Conservation (phyloP, 2,888 invertebrate genomes). For the Vesta saturnalis region DNA sequence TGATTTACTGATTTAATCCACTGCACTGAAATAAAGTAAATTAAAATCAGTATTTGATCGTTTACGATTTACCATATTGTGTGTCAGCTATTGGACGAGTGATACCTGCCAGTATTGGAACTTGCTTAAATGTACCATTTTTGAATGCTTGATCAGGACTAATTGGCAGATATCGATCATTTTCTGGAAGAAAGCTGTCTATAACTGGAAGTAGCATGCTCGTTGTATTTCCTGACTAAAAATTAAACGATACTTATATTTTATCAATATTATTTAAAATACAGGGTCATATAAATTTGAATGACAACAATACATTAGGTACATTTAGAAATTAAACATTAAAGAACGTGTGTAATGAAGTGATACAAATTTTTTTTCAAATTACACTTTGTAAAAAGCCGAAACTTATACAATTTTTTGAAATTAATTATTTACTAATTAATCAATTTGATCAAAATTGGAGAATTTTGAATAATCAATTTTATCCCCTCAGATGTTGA, state of each 20-base stretch:
- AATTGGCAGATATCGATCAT: conserved; percentile 70
- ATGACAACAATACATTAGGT: no score
- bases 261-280: no score
- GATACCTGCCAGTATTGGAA: conserved; percentile 75
- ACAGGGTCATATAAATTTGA: no score
- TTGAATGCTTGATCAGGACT: conserved; percentile 66
- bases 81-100: conserved; percentile 65
- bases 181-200: conserved; percentile 69
- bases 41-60: not conserved
- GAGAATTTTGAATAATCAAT: no score
- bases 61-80: conserved; percentile 47
- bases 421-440: no score
- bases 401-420: no score
- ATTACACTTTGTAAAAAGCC: no score
- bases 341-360: no score
- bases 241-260: conserved; percentile 26
- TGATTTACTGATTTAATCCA: conserved; percentile 70
- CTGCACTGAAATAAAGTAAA: conserved; percentile 61
- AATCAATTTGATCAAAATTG: no score
- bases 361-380: no score
- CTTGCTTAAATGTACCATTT: conserved; percentile 65
- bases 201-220: conserved; percentile 71
- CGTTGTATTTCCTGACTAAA: conserved; percentile 69
- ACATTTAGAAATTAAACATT: no score
- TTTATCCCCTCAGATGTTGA: no score